phyloP scores from a whole-genome alignment of 30 jellyfish, hydroid and myxozoan genomes.

The Phacellophora camtschatica region DNA sequence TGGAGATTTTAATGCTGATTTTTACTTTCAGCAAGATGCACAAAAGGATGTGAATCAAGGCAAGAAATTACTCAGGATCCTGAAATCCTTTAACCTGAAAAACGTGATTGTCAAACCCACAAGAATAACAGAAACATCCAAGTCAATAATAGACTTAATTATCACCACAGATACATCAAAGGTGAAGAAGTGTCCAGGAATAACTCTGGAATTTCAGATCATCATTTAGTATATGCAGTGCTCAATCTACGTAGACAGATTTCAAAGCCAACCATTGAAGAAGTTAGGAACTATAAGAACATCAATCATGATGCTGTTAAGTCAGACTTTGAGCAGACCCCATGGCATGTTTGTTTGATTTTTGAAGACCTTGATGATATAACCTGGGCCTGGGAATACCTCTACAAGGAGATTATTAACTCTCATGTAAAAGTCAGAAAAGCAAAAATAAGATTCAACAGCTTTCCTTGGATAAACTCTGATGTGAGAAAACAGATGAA shows the following conservation, averaged over 20 bases:
- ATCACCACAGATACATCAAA: slow-evolving; percentile 44
- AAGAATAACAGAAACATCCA: slow-evolving; percentile 53
- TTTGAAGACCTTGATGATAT: slow-evolving; percentile 43
- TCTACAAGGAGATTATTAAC: slow-evolving; percentile 5
- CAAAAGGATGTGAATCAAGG: slow-evolving; percentile 46
- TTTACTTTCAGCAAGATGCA: slow-evolving; percentile 18
- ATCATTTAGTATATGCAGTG: slow-evolving; percentile 53
- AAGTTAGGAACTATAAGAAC: slow-evolving; percentile 30
- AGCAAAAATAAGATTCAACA: slow-evolving; percentile 20
- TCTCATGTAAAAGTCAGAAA: slow-evolving; percentile 1
- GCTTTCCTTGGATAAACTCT: slow-evolving; percentile 34
- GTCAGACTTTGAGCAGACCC: slow-evolving; percentile 24
- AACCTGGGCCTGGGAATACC: slow-evolving; percentile 55
- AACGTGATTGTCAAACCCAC: slow-evolving; percentile 39
- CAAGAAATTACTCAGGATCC: slow-evolving; percentile 47
- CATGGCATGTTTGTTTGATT: slow-evolving; percentile 34
- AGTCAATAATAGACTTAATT: slow-evolving; percentile 24
- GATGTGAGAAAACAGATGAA: slow-evolving; percentile 21
- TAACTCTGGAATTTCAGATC: slow-evolving; percentile 56
- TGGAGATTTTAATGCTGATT: slow-evolving; percentile 55
- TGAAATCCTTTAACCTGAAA: slow-evolving; percentile 49
- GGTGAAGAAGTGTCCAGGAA: slow-evolving; percentile 4
- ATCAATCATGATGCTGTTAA: slow-evolving; percentile 5
- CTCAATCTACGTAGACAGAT: slow-evolving; percentile 9
- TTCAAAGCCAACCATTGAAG: slow-evolving; percentile 9